These are phyloP conservation scores for Hydrophis major DNA, from an alignment of 2,797 vertebrate species.

Conservation along the genomic window DNA sequence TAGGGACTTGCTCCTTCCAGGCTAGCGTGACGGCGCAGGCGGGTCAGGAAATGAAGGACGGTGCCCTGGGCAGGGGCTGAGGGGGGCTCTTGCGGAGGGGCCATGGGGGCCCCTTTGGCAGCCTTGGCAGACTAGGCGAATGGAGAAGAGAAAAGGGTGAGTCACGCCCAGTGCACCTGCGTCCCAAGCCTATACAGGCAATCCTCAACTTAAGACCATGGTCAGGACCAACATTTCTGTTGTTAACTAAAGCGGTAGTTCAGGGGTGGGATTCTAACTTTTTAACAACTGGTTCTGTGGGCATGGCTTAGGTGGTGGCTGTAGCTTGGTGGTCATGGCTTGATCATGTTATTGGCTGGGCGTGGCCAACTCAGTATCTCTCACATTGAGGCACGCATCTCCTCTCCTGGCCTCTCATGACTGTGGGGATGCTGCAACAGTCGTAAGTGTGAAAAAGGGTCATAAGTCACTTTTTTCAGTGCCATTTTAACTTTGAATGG, in stretches of 20 bases:
- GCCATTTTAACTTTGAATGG: too few relatives aligned
- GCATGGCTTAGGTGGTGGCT: too few relatives aligned
- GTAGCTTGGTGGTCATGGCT: too few relatives aligned
- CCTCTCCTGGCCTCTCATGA: too few relatives aligned
- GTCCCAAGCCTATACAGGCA: neutral
- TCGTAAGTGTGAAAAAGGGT: too few relatives aligned
- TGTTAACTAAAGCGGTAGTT: neutral
- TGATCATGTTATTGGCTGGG: too few relatives aligned
- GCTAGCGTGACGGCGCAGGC: conserved; percentile 89
- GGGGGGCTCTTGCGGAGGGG: conserved; percentile 53
- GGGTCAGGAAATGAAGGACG: conserved; percentile 88
- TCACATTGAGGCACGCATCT: too few relatives aligned
- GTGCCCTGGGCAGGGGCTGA: conserved; percentile 73
- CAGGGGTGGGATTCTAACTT: too few relatives aligned
- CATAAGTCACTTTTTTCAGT: too few relatives aligned
- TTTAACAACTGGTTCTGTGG: too few relatives aligned
- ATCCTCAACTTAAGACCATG: neutral
- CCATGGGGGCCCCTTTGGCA: conserved; percentile 56
- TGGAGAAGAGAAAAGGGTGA: rapidly evolving
- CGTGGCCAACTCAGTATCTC: too few relatives aligned
- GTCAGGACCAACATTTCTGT: neutral
- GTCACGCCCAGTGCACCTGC: rapidly evolving
- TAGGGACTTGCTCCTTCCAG: conserved; percentile 94
- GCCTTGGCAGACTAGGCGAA: conserved; percentile 68
- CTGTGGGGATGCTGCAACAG: too few relatives aligned